Evolutionary conservation across 2,888 invertebrate species (phyloP).

Genomic region (Spatulosminthurus flaviceps): DNA sequence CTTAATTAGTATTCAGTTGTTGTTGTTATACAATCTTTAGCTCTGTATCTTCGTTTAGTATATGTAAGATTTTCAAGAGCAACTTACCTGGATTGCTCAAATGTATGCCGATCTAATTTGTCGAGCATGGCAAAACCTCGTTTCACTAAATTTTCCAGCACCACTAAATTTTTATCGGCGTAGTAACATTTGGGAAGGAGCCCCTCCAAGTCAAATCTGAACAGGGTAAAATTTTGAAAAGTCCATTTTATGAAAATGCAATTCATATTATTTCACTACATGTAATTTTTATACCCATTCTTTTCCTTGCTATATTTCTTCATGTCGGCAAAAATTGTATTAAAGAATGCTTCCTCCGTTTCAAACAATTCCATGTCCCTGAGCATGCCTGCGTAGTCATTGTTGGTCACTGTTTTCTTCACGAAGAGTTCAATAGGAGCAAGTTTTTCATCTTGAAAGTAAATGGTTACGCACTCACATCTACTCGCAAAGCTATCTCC

Average conservation of each 20-base stretch:
- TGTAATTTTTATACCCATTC: conserved; percentile 21
- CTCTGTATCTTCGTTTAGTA: not conserved
- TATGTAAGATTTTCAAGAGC: too few relatives aligned
- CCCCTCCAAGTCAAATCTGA: not conserved
- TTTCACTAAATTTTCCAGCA: conserved; percentile 37
- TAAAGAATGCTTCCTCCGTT: conserved; percentile 42
- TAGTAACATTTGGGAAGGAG: conserved; percentile 44
- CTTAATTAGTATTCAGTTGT: too few relatives aligned
- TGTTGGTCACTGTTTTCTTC: conserved; percentile 5
- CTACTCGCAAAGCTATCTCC: conserved; percentile 5
- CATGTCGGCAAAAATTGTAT: conserved; percentile 34
- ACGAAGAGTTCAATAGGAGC: conserved; percentile 37
- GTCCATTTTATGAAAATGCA: too few relatives aligned
- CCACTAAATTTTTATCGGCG: conserved; percentile 32
- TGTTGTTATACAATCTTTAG: not conserved
- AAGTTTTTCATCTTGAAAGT: conserved; percentile 7
- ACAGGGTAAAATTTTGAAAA: too few relatives aligned
- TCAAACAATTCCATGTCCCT: conserved; percentile 28
- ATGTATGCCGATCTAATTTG: conserved; percentile 23
- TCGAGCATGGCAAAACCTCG: conserved; percentile 28
- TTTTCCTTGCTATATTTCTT: not conserved
- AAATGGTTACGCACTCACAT: conserved; percentile 29
- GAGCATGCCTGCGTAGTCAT: not conserved
- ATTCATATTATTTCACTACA: not conserved
- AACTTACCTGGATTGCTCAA: conserved; percentile 33